These are phyloP conservation scores for Papilio machaon DNA, from an alignment of 1,140 invertebrate species.

Conservation along the genomic window DNA sequence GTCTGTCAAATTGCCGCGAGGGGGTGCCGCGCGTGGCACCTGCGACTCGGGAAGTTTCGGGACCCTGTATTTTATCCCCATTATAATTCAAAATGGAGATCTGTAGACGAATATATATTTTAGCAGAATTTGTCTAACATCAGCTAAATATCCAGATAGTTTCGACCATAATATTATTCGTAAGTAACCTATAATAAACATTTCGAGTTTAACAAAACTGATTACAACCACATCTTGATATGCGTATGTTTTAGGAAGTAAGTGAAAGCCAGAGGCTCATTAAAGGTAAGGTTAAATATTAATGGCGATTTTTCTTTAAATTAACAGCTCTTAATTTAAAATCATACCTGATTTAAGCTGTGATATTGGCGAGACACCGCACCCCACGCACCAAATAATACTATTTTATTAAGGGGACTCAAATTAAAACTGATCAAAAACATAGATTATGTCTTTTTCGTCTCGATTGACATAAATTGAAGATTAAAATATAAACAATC, in stretches of 20 bases:
- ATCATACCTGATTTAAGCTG: background rate
- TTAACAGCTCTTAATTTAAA: too few species aligned
- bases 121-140: background rate
- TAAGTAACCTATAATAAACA: background rate
- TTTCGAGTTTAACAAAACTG: background rate
- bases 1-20: constrained; percentile 76
- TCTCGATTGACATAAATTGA: background rate
- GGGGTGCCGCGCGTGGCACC: constrained; percentile 62
- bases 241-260: background rate
- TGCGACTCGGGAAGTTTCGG: constrained; percentile 47
- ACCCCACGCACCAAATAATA: too few species aligned
- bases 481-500: background rate
- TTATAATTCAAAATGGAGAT: constrained; percentile 46
- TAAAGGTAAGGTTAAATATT: too few species aligned
- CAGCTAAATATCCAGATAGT: background rate
- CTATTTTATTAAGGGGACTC: too few species aligned
- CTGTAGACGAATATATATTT: background rate
- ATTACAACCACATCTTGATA: background rate
- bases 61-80: constrained; percentile 42
- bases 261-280: too few species aligned
- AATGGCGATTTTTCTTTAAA: too few species aligned
- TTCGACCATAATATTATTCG: background rate
- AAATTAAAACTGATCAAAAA: background rate
- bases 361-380: background rate
- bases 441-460: background rate